Evolutionary conservation across 2,797 vertebrate genomes (phyloP), one percentile per base, ranked within the genome.

Genomic region (Phoxinus dragarum): DNA sequence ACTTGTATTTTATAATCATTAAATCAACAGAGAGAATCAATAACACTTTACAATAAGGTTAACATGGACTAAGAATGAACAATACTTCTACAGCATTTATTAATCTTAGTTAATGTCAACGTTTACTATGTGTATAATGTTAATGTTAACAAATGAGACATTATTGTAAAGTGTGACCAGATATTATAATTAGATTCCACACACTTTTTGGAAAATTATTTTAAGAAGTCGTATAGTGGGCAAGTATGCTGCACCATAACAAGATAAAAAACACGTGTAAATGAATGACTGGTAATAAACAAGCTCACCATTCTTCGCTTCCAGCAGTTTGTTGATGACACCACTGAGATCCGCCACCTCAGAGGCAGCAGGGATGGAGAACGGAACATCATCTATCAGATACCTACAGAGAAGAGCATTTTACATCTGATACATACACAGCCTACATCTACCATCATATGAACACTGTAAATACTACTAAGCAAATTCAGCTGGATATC

Each of bases 301-400:
- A 59, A 40, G 89, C 94, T 23, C 90, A 99, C 98, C 97, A 94
- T 96, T 89, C 89, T 94, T 95, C 3, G 95, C 93, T 89, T 97
- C 94, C 91, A 99, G 94, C 44, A 99, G 95, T 89, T 97, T 97
- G 93, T 99, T 99, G 93, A 98, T 98, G 88, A 99, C 90, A 52
- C 95, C 97, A 91, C 97, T 98, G 92, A 99, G 97, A 80, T 98
- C 97, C 56, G 92, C 71, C 80, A 95, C 93, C 92, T 97, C 97
- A 44, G 98, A 96, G 3, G 80, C 81, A 44, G 97, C 98, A 34
- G 97, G 98, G 90, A 99, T 96, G 88, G 98, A 99, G 93, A 99
- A 99, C 0, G 98, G 98, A 47, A 97, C 96, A 91, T 99, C 96
- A 88, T 99, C 97, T 47, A 99, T 90, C 0, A 92, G 87, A 86